Conservation (phyloP, 2,888 invertebrate genomes). For the Tinea semifulvella region DNA sequence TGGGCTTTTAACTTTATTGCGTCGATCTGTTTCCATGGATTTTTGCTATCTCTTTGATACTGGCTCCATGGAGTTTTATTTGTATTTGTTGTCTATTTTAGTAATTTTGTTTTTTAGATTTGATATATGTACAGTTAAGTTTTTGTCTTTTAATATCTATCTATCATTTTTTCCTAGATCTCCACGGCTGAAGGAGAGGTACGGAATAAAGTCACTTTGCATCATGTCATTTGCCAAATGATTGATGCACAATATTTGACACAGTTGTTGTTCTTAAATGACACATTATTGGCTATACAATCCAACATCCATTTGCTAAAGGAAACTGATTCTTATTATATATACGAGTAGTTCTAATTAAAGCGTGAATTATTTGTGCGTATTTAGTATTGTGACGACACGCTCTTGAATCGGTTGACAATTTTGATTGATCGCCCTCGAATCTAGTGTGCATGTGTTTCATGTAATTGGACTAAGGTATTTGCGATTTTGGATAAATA, state of each 20-base stretch:
- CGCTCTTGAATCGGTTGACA: constrained; percentile 52
- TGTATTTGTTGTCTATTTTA: not conserved
- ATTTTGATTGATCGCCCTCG: constrained; percentile 55
- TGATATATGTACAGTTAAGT: not conserved
- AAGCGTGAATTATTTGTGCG: not conserved
- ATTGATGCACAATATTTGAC: not conserved
- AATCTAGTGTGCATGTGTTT: constrained; percentile 32
- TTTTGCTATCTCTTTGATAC: not conserved
- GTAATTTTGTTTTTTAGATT: not conserved
- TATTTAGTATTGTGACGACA: not conserved
- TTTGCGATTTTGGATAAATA: no score
- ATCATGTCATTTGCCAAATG: no score
- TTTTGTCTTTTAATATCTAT: no score
- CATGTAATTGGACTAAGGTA: not conserved
- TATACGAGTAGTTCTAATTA: no score
- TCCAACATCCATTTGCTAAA: not conserved
- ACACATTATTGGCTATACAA: no score
- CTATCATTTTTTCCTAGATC: no score
- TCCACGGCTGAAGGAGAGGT: no score
- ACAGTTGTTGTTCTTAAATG: no score
- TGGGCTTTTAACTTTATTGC: not conserved
- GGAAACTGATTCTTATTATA: not conserved
- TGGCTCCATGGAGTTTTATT: not conserved
- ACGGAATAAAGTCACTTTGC: no score
- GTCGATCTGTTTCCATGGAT: not conserved